Evolutionary conservation across 2,888 invertebrate species (phyloP).

Genomic region (Lochmaea capreae): DNA sequence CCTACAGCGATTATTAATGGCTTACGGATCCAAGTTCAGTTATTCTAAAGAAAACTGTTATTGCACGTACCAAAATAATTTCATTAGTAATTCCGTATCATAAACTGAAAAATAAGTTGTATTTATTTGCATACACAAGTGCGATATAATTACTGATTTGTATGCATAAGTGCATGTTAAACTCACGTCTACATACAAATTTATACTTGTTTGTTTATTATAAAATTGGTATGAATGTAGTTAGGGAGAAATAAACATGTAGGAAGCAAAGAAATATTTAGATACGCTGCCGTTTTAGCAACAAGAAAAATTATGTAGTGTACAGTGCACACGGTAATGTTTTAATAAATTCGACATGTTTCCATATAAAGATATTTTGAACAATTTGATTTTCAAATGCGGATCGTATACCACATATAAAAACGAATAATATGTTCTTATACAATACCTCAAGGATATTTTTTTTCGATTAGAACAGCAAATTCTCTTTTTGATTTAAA

Average conservation of each 20-base stretch:
- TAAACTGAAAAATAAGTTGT: not conserved
- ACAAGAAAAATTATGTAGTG: not conserved
- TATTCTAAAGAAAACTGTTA: not conserved
- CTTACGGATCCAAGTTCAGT: not conserved
- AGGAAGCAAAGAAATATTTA: conserved; percentile 4
- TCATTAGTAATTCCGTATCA: conserved; percentile 6
- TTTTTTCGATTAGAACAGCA: no score
- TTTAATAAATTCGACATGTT: not conserved
- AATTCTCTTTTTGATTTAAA: no score
- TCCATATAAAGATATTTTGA: not conserved
- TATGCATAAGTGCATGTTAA: conserved; percentile 5
- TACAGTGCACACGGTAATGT: not conserved
- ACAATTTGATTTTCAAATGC: no score
- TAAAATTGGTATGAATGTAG: conserved; percentile 2
- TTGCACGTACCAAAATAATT: conserved; percentile 8
- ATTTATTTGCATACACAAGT: conserved; percentile 5
- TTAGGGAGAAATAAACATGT: not conserved
- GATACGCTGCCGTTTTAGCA: not conserved
- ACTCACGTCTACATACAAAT: conserved; percentile 2
- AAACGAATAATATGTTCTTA: no score
- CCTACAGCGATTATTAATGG: not conserved
- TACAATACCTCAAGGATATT: no score
- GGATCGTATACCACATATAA: no score
- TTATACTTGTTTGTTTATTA: conserved; percentile 3
- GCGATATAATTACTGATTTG: conserved; percentile 3